Conservation (phyloP, 64 coral and sea anemone genomes). For the Trachythela sp. region DNA sequence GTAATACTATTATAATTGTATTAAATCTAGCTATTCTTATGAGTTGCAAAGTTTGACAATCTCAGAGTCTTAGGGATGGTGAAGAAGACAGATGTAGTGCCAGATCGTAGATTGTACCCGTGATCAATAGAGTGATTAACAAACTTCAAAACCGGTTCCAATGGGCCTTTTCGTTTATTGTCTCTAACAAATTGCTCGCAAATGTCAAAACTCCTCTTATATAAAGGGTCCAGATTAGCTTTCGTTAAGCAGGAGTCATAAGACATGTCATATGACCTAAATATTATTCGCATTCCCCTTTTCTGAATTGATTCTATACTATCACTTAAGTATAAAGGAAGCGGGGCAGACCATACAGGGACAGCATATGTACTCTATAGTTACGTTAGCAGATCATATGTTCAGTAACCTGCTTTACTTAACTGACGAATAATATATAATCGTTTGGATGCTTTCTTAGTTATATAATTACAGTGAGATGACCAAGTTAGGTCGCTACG, state of each 20-base stretch:
- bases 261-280: neutral
- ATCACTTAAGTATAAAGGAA: neutral
- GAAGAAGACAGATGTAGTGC: neutral
- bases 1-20: too few species aligned
- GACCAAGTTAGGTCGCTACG: neutral
- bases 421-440: neutral
- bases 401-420: constrained; percentile 6
- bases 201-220: neutral
- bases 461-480: neutral
- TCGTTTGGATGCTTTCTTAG: neutral
- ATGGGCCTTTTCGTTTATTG: constrained; percentile 13
- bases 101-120: neutral
- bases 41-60: constrained; percentile 26
- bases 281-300: neutral
- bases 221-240: too few species aligned
- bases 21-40: too few species aligned
- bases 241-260: neutral
- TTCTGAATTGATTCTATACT: constrained; percentile 8
- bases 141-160: neutral
- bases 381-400: constrained; percentile 7
- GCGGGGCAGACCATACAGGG: constrained; percentile 27
- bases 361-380: constrained; percentile 21
- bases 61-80: neutral
- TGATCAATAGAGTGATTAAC: neutral
- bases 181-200: constrained; percentile 26